These are phyloP conservation scores for Heliocidaris tuberculata DNA, from an alignment of 35 echinoderm and acorn worm species.

Conservation along the genomic window DNA sequence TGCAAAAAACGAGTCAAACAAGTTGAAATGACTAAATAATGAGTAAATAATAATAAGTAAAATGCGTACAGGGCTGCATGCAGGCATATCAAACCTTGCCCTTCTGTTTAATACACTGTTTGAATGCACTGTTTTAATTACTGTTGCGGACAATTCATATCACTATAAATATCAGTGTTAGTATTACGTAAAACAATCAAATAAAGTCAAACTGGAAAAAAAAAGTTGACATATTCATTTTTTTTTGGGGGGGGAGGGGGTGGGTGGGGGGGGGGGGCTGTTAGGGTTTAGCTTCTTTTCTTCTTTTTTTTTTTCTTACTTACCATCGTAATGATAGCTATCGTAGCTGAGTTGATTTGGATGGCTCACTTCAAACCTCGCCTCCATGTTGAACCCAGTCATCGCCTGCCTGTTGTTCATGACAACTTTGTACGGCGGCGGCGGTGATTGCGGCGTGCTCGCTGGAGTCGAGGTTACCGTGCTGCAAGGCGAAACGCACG, in stretches of 20 bases:
- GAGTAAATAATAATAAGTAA: no score
- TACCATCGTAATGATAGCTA: background rate
- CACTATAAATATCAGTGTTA: no score
- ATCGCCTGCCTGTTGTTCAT: background rate
- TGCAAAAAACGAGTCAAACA: no score
- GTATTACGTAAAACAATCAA: no score
- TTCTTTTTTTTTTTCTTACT: background rate
- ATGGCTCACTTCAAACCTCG: background rate
- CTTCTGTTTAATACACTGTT: no score
- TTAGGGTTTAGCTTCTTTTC: no score
- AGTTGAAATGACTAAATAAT: no score
- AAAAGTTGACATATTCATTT: background rate
- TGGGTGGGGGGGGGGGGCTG: background rate
- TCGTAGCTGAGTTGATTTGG: background rate
- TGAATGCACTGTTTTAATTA: no score
- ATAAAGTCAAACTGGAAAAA: no score
- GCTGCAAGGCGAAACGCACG: slow-evolving; percentile 32
- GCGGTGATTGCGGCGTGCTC: slow-evolving; percentile 39
- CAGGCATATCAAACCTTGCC: no score
- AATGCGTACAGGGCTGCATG: no score
- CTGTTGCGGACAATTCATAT: no score
- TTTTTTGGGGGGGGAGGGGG: background rate
- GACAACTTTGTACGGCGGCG: slow-evolving; percentile 13
- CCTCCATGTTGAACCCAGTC: background rate
- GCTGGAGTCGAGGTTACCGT: slow-evolving; percentile 5